Evolutionary conservation across 2,888 invertebrate species (phyloP).

Genomic region (Thalpophila matura): DNA sequence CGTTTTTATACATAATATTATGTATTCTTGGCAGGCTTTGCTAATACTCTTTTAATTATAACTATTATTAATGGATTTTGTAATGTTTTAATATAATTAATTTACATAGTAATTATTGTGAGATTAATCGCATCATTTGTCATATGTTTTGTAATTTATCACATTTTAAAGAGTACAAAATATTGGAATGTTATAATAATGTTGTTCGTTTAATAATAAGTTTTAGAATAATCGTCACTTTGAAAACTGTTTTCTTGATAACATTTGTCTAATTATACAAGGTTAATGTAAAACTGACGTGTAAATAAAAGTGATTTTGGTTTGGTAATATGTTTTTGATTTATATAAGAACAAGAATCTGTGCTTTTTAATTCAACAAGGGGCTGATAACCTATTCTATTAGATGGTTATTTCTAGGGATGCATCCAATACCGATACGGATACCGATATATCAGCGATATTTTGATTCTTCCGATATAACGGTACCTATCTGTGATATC

Average conservation of each 20-base stretch:
- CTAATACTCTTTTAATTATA: slow-evolving; percentile 86
- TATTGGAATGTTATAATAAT: slow-evolving; percentile 90
- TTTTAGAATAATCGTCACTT: slow-evolving; percentile 88
- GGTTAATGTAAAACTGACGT: slow-evolving; percentile 84
- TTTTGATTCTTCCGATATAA: no score
- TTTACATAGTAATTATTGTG: slow-evolving; percentile 89
- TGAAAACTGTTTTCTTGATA: slow-evolving; percentile 86
- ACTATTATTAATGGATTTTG: slow-evolving; percentile 88
- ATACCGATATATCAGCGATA: no score
- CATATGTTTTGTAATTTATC: slow-evolving; percentile 90
- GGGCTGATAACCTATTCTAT: no score
- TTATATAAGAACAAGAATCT: background rate
- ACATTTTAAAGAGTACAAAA: slow-evolving; percentile 90
- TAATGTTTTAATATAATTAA: slow-evolving; percentile 89
- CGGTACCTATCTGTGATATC: no score
- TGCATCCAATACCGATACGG: no score
- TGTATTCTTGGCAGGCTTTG: slow-evolving; percentile 84
- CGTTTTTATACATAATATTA: slow-evolving; percentile 79
- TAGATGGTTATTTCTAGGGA: no score
- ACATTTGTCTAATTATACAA: slow-evolving; percentile 88
- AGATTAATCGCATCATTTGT: slow-evolving; percentile 82
- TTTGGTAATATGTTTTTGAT: slow-evolving; percentile 77
- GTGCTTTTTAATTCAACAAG: no score
- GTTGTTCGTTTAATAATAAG: slow-evolving; percentile 88
- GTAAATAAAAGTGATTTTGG: slow-evolving; percentile 91